Evolutionary conservation across 1,140 invertebrate genomes (phyloP).

Genomic region (Drosophila obscura): DNA sequence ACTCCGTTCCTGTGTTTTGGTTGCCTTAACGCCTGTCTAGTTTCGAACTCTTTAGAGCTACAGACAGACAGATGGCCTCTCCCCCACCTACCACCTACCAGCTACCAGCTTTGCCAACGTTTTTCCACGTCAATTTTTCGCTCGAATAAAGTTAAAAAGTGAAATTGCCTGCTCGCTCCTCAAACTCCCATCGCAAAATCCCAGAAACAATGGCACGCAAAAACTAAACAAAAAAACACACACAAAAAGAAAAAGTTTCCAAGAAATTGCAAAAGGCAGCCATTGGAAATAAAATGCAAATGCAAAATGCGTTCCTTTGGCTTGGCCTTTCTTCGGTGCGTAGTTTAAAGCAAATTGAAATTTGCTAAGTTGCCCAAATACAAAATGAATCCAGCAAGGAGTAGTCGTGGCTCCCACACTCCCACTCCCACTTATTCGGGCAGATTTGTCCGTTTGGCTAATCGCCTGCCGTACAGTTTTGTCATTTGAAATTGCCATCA

Average conservation of each 20-base stretch:
- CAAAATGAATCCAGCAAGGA: slow-evolving; percentile 7
- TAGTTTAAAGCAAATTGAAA: slow-evolving; percentile 43
- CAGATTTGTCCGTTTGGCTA: too few relatives aligned
- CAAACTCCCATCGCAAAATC: slow-evolving; percentile 2
- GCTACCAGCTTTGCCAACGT: slow-evolving; percentile 2
- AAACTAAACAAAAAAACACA: background rate
- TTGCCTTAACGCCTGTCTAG: slow-evolving; percentile 37
- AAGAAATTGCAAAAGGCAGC: slow-evolving; percentile 68
- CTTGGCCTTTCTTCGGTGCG: slow-evolving; percentile 21
- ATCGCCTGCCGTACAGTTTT: slow-evolving; percentile 21
- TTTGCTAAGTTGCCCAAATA: slow-evolving; percentile 15
- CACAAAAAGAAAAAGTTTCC: slow-evolving; percentile 24
- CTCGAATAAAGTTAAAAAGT: slow-evolving; percentile 76
- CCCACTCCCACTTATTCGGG: too few relatives aligned
- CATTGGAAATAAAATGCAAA: slow-evolving; percentile 76
- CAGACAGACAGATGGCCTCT: slow-evolving; percentile 18
- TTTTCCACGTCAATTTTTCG: slow-evolving; percentile 64
- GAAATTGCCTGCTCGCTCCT: slow-evolving; percentile 43
- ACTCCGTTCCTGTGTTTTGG: slow-evolving; percentile 9
- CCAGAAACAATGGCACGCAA: slow-evolving; percentile 24
- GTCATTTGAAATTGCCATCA: slow-evolving; percentile 51
- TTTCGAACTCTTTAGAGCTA: slow-evolving; percentile 11
- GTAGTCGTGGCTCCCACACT: too few relatives aligned
- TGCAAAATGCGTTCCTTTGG: slow-evolving; percentile 30
- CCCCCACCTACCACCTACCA: background rate